These are phyloP conservation scores for Bombylius major DNA, from an alignment of 2,888 invertebrate genomes.

Conservation along the genomic window DNA sequence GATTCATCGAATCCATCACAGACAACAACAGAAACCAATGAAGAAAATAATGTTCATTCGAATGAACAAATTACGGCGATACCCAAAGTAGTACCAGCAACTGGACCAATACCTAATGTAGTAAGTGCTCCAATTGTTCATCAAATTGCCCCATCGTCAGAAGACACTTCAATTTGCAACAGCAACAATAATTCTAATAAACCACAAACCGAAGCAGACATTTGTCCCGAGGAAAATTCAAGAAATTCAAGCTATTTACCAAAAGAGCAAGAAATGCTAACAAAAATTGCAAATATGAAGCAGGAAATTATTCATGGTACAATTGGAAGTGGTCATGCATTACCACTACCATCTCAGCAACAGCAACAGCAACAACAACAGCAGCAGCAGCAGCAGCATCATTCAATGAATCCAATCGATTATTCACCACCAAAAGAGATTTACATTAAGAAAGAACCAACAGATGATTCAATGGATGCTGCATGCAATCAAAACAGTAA, in stretches of 20 bases:
- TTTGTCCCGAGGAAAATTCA: background rate
- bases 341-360: conserved; percentile 29
- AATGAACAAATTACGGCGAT: background rate
- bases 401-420: conserved; percentile 27
- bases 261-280: conserved; percentile 34
- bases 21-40: background rate
- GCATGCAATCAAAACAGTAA: conserved; percentile 37
- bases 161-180: conserved; percentile 6
- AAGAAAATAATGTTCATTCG: conserved; percentile 2
- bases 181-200: background rate
- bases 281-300: conserved; percentile 35
- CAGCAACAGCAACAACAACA: conserved; percentile 11
- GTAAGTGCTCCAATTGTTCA: background rate
- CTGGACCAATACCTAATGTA: background rate
- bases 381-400: background rate
- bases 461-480: conserved; percentile 36
- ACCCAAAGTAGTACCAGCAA: background rate
- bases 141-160: background rate
- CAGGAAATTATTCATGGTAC: conserved; percentile 26
- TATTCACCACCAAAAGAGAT: conserved; percentile 51
- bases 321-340: background rate
- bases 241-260: conserved; percentile 12
- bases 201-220: conserved; percentile 1
- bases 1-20: conserved; percentile 32
- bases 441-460: conserved; percentile 41